Evolutionary conservation across 2,113 vertebrate species (phyloP).

Genomic region (Myodes glareolus): DNA sequence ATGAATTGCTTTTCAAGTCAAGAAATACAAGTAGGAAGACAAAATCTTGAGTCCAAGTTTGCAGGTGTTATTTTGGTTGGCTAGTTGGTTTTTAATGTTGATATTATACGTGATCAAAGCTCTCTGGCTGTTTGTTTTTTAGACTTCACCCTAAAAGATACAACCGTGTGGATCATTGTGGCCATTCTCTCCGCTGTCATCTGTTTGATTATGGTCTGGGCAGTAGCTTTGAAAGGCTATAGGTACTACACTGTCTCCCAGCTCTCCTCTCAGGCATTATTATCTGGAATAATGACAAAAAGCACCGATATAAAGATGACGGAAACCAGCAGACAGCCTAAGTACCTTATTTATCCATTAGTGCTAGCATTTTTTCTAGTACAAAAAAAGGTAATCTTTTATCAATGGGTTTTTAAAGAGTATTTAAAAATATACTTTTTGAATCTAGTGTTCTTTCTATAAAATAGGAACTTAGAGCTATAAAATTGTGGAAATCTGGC

Average conservation of each 20-base stretch:
- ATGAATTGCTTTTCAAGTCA: neutral
- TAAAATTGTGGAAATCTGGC: neutral
- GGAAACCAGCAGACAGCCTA: neutral
- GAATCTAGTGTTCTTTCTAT: neutral
- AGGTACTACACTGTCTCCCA: conserved; percentile 85
- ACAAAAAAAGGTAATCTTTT: neutral
- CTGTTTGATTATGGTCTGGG: conserved; percentile 90
- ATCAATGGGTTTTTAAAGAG: neutral
- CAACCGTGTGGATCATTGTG: conserved; percentile 91
- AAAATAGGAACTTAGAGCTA: neutral
- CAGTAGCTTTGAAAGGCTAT: conserved; percentile 89
- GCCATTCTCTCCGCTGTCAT: conserved; percentile 87
- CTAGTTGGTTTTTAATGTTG: neutral
- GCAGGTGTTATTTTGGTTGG: neutral
- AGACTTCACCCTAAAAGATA: conserved; percentile 88
- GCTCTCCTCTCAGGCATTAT: neutral
- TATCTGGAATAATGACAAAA: conserved; percentile 5
- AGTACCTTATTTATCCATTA: conserved; percentile 19
- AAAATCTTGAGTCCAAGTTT: neutral
- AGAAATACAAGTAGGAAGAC: neutral
- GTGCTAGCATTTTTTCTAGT: neutral
- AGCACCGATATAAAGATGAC: neutral
- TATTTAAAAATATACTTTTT: conserved; percentile 10
- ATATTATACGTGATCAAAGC: conserved; percentile 13
- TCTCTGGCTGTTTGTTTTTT: conserved; percentile 78